Base-by-base conservation (phyloP, 1,140 invertebrate species). In the Scaptomyza graminum region DNA sequence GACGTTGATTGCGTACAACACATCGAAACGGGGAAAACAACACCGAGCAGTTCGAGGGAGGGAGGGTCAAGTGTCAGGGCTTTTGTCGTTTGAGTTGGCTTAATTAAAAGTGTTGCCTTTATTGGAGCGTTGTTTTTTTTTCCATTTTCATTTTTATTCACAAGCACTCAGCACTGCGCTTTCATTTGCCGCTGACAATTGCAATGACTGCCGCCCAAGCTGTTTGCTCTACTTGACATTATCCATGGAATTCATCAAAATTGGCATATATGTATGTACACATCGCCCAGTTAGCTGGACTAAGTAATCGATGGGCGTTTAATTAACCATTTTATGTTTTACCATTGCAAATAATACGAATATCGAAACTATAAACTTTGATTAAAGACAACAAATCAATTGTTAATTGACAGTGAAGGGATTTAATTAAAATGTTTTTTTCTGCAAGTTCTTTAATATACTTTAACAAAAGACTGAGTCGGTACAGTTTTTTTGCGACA, bases 101-200 rank as follows among this genome's bases (percentile, higher is more conserved):
- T 75, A 75, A 75, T 75, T 75, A 75, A 75, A 75, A 66, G 61
- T 75, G 61, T 66, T 66, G 54, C 59, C 31, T 34, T 70, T 57
- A 8, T 8, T 34, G 7, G 6, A 34, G 7, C 7, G 7, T 34
- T 9, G 25, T 25, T 34, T 34, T 39, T 18, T 59, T 55, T 55
- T 25, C 16, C 51, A 37, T 51, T 47, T 34, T 47, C n/a, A 22
- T 34, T 67, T 25, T 31, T 28, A 68, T 56, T 39, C 15, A 22
- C 7, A 34, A 9, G 31, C 31, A 34, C 11, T 16, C 5, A 31
- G 31, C 47, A 51, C 44, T 34, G 31, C 31, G 31, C 31, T 9
- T 34, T 22, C 43, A 66, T 37, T 59, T 72, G 41, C 49, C 51
- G 39, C 55, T 47, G 39, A 54, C 62, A 56, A 71, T 65, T 57